Evolutionary conservation across 23 tunicate species (phyloP).

Genomic region (Styela plicata): DNA sequence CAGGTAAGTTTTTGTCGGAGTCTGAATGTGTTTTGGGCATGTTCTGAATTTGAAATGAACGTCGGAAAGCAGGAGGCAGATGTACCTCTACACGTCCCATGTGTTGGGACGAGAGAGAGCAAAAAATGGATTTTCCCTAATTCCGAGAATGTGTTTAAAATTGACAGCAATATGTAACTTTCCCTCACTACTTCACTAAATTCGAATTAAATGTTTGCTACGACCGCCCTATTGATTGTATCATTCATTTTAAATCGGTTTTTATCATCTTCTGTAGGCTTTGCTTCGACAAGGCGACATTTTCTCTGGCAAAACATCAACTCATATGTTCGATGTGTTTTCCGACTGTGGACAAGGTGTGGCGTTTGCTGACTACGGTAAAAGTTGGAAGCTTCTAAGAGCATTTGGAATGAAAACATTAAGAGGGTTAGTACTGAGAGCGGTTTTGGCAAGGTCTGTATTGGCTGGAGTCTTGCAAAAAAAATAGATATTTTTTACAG

Average conservation of each 20-base stretch:
- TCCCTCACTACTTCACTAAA: background rate
- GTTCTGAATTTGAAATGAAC: background rate
- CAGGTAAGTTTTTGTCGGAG: background rate
- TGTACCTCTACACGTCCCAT: too few relatives aligned
- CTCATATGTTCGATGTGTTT: background rate
- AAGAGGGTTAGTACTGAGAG: slow-evolving; percentile 37
- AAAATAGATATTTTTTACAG: too few relatives aligned
- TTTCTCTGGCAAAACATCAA: background rate
- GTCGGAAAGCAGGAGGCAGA: background rate
- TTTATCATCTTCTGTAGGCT: background rate
- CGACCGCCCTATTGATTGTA: background rate
- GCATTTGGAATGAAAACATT: slow-evolving; percentile 30
- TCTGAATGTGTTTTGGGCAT: background rate
- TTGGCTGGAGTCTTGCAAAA: too few relatives aligned
- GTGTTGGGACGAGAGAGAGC: too few relatives aligned
- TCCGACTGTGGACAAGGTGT: slow-evolving; percentile 23
- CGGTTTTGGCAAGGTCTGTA: too few relatives aligned
- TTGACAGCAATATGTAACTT: background rate
- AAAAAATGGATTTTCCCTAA: too few relatives aligned
- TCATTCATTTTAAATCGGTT: background rate
- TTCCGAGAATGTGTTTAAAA: background rate
- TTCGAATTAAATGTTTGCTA: background rate
- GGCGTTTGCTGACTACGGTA: slow-evolving; percentile 31
- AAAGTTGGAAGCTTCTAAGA: slow-evolving; percentile 28
- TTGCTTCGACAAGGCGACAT: background rate